phyloP scores from a whole-genome alignment of 2,888 invertebrate genomes.

The Allygus modestus region DNA sequence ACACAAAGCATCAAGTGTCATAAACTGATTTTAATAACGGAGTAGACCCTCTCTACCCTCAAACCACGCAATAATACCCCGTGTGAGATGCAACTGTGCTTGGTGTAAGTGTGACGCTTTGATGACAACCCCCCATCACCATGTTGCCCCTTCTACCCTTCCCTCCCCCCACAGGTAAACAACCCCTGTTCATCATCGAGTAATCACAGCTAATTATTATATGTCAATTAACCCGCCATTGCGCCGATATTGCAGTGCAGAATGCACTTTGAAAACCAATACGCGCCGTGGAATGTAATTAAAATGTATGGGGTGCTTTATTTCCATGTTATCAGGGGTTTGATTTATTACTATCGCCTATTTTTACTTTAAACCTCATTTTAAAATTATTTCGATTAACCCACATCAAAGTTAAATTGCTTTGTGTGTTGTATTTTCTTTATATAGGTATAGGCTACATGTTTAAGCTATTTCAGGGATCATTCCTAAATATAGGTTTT shows the following conservation, averaged over 20 bases:
- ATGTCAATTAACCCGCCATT: slow-evolving; percentile 2
- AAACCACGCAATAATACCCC: neutral
- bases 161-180: neutral
- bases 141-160: neutral
- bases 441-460: too few relatives aligned
- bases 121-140: neutral
- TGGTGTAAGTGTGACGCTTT: neutral
- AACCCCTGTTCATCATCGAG: slow-evolving; percentile 10
- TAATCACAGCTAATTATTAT: slow-evolving; percentile 39
- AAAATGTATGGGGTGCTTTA: too few relatives aligned
- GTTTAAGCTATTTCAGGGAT: too few relatives aligned
- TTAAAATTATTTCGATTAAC: too few relatives aligned
- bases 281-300: neutral
- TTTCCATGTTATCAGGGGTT: too few relatives aligned
- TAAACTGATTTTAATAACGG: neutral
- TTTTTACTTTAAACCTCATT: too few relatives aligned
- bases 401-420: too few relatives aligned
- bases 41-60: neutral
- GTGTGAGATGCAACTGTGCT: neutral
- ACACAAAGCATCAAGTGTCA: too few relatives aligned
- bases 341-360: too few relatives aligned
- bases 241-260: neutral
- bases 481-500: too few relatives aligned
- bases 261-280: neutral
- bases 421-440: too few relatives aligned